Conservation (phyloP, 1,140 invertebrate species). For the Pseudomyrmex gracilis region DNA sequence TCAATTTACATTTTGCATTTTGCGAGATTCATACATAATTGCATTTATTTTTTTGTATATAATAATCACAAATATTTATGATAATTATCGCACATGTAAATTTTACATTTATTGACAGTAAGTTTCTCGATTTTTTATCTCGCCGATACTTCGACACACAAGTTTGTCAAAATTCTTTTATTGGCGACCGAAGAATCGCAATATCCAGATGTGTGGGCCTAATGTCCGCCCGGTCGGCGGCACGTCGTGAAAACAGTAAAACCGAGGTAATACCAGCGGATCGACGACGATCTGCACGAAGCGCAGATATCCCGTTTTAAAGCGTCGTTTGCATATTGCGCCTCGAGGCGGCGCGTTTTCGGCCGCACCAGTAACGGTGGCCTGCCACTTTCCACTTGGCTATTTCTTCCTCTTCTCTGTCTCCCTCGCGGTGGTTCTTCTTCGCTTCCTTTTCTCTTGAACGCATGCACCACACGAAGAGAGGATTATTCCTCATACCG, state of each 20-base stretch:
- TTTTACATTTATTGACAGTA: neutral
- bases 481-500: conserved; percentile 47
- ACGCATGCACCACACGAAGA: conserved; percentile 49
- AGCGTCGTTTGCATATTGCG: conserved; percentile 79
- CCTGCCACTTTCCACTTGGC: conserved; percentile 74
- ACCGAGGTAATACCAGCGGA: conserved; percentile 40
- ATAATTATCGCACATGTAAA: neutral
- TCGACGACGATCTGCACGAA: conserved; percentile 64
- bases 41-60: neutral
- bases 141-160: neutral
- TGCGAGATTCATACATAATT: neutral
- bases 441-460: neutral
- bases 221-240: conserved; percentile 29
- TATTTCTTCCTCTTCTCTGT: conserved; percentile 55
- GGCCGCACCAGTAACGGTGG: conserved; percentile 77
- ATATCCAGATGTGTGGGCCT: conserved; percentile 61
- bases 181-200: neutral
- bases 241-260: conserved; percentile 60
- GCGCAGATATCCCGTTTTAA: conserved; percentile 84
- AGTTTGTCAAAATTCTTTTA: conserved; percentile 33
- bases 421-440: conserved; percentile 34
- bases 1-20: neutral
- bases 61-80: neutral
- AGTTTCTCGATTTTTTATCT: neutral
- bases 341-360: conserved; percentile 74